These are phyloP conservation scores for Lutjanus campechanus DNA, from an alignment of 2,797 vertebrate species.

Conservation along the genomic window DNA sequence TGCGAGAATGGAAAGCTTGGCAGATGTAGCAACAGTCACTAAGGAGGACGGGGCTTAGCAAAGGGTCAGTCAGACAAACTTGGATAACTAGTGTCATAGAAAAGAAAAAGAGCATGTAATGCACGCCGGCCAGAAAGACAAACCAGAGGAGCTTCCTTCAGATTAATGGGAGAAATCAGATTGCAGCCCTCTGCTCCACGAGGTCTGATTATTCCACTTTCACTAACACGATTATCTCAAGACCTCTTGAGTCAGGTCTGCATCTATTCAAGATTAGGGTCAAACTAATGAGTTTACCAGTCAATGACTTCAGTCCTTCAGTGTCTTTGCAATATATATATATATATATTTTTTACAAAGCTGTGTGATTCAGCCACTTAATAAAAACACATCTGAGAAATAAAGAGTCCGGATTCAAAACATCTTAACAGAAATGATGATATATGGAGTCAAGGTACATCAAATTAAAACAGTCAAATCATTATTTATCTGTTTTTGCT, in stretches of 20 bases:
- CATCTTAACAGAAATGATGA: constrained; percentile 8
- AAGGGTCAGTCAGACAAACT: constrained; percentile 7
- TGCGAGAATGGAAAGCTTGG: no score
- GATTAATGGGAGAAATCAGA: constrained; percentile 11
- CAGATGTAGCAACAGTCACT: no score
- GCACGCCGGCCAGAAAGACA: constrained; percentile 2
- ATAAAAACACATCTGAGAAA: constrained; percentile 15
- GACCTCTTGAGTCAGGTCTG: constrained; percentile 17
- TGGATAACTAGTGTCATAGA: background rate
- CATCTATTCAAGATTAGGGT: constrained; percentile 8
- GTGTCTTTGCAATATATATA: constrained; percentile 1
- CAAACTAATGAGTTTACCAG: constrained; percentile 23
- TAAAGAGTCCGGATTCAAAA: constrained; percentile 6
- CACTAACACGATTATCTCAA: constrained; percentile 31
- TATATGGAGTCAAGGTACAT: constrained; percentile 4
- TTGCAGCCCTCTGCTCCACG: background rate
- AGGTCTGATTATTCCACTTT: constrained; percentile 43
- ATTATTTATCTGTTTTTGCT: no score
- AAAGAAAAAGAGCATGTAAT: constrained; percentile 16
- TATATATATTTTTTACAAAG: background rate
- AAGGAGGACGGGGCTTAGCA: no score
- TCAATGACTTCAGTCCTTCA: constrained; percentile 5
- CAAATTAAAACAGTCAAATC: no score
- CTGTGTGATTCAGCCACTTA: background rate
- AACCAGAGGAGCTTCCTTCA: constrained; percentile 20